phyloP scores from a whole-genome alignment of 2,113 vertebrate species.

The Petrocephalus zakoni region DNA sequence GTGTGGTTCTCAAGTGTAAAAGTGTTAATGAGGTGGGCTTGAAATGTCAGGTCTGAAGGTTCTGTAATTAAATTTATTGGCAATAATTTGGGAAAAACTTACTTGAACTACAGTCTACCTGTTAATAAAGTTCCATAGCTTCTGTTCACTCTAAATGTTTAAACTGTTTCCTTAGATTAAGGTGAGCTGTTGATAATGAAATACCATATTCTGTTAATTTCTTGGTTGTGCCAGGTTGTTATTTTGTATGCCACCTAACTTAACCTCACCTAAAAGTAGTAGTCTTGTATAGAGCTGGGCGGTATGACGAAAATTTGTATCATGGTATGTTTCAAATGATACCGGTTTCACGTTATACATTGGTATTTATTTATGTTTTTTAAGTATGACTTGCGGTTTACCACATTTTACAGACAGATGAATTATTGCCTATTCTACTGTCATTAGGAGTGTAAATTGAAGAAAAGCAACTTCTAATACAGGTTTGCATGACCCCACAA shows the following conservation, averaged over 20 bases:
- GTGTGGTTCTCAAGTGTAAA: neutral
- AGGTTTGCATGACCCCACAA: too few relatives aligned
- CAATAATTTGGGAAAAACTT: neutral
- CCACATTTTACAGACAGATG: too few relatives aligned
- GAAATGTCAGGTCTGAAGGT: neutral
- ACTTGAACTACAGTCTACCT: neutral
- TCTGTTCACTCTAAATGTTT: neutral
- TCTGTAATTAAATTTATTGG: neutral
- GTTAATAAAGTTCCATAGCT: neutral
- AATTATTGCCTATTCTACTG: too few relatives aligned
- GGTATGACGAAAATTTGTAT: too few relatives aligned
- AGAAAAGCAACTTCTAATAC: too few relatives aligned
- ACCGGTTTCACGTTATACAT: too few relatives aligned
- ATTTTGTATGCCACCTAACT: neutral
- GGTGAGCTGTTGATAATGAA: neutral
- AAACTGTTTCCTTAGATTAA: neutral
- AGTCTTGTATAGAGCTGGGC: too few relatives aligned
- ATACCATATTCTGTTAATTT: neutral
- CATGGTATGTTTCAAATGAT: too few relatives aligned
- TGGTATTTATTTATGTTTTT: too few relatives aligned
- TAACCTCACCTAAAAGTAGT: too few relatives aligned
- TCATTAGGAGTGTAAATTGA: too few relatives aligned
- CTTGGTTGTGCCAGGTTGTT: neutral
- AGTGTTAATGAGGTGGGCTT: neutral
- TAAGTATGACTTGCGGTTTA: too few relatives aligned